Evolutionary conservation across 1,140 invertebrate genomes (phyloP).

Genomic region (Xylocopa sonorina): DNA sequence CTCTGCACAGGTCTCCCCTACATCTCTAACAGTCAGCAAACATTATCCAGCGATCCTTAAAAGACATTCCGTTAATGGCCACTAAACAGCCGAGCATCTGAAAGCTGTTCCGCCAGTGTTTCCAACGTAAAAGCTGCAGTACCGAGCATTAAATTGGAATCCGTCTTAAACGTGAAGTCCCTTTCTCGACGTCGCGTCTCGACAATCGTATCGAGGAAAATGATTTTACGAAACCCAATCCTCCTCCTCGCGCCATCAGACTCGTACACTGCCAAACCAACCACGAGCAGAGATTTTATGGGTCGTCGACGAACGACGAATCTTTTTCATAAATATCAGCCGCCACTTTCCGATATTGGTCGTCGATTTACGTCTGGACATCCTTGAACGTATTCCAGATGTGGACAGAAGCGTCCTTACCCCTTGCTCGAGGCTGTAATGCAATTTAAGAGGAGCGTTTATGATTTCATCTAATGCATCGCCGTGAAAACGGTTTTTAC

Average conservation of each 20-base stretch:
- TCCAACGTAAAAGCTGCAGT: not conserved
- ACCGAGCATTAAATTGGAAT: not conserved
- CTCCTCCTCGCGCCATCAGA: not conserved
- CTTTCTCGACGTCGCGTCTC: not conserved
- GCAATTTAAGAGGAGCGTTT: constrained; percentile 19
- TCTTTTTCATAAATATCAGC: not conserved
- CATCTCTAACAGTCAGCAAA: no score
- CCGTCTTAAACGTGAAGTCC: not conserved
- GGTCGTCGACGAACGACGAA: not conserved
- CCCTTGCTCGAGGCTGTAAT: not conserved
- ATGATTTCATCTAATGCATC: constrained; percentile 23
- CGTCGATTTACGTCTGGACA: constrained; percentile 14
- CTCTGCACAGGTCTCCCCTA: no score
- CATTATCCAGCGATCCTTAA: not conserved
- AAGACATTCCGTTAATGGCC: not conserved
- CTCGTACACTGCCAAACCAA: not conserved
- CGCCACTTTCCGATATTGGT: not conserved
- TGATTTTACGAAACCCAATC: not conserved
- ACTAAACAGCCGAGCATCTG: not conserved
- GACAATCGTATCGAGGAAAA: not conserved
- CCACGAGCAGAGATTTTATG: constrained; percentile 22
- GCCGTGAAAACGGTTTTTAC: constrained; percentile 2
- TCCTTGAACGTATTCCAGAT: not conserved
- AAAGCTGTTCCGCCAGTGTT: not conserved
- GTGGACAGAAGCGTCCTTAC: not conserved